phyloP scores from a whole-genome alignment of 2,888 invertebrate genomes.

The Druceiella hillmani region DNA sequence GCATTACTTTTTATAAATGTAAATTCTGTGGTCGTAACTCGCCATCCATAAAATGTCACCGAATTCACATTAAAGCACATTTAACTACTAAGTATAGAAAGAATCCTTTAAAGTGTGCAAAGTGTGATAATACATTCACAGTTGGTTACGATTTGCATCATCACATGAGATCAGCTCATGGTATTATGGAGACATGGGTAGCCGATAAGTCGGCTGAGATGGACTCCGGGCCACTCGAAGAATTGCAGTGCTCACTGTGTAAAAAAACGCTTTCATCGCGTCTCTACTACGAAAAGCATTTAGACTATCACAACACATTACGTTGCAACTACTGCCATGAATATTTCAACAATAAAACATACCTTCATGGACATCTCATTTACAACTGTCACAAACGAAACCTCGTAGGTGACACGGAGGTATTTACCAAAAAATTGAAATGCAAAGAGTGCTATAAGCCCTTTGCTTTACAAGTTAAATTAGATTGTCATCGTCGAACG shows the following conservation, averaged over 20 bases:
- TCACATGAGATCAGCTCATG: slow-evolving; percentile 40
- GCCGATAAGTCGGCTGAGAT: slow-evolving; percentile 30
- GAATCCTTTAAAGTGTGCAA: slow-evolving; percentile 38
- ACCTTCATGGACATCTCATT: slow-evolving; percentile 44
- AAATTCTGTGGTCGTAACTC: slow-evolving; percentile 46
- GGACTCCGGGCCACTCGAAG: slow-evolving; percentile 37
- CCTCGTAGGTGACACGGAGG: slow-evolving; percentile 41
- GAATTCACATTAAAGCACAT: slow-evolving; percentile 41
- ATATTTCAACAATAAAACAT: slow-evolving; percentile 40
- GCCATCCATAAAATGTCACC: slow-evolving; percentile 38
- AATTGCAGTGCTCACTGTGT: slow-evolving; percentile 46
- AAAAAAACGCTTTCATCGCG: slow-evolving; percentile 43
- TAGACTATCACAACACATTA: slow-evolving; percentile 46
- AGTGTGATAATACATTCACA: slow-evolving; percentile 39
- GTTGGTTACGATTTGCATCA: slow-evolving; percentile 42
- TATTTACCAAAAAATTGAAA: slow-evolving; percentile 39
- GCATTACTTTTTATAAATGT: slow-evolving; percentile 43
- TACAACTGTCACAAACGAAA: slow-evolving; percentile 44
- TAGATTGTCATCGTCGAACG: slow-evolving; percentile 44
- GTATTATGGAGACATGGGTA: slow-evolving; percentile 42
- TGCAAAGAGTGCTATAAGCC: slow-evolving; percentile 47
- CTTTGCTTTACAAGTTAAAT: slow-evolving; percentile 45
- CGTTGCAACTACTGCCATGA: slow-evolving; percentile 49
- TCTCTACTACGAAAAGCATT: slow-evolving; percentile 45
- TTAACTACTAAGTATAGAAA: slow-evolving; percentile 39